Conservation (phyloP, 1,140 invertebrate species). For the Papilio machaon region DNA sequence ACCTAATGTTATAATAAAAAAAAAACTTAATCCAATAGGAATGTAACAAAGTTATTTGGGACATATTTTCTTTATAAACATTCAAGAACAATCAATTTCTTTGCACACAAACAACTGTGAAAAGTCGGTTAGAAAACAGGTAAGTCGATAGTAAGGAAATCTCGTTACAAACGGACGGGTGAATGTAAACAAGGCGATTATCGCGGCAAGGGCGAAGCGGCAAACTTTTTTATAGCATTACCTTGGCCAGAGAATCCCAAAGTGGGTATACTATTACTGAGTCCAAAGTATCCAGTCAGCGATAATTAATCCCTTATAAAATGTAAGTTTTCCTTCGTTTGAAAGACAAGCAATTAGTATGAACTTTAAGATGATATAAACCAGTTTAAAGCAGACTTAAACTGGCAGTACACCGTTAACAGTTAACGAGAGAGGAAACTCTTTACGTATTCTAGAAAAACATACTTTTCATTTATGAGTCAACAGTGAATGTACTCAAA, state of each 20-base stretch:
- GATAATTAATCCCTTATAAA: too few relatives aligned
- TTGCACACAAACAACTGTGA: background rate
- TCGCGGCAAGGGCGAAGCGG: conserved; percentile 16
- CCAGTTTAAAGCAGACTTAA: conserved; percentile 9
- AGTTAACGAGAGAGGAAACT: background rate
- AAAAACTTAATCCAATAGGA: too few relatives aligned
- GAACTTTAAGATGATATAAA: background rate
- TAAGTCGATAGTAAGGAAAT: conserved; percentile 32
- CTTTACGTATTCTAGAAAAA: background rate
- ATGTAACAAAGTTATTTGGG: too few relatives aligned
- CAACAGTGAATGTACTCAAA: too few relatives aligned
- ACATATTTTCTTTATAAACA: background rate
- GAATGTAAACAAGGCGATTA: conserved; percentile 36
- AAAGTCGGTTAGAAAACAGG: conserved; percentile 28
- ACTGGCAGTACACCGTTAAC: background rate
- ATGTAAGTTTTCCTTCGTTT: too few relatives aligned
- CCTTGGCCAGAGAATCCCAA: background rate
- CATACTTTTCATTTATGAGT: background rate
- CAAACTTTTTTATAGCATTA: conserved; percentile 19
- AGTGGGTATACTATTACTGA: background rate
- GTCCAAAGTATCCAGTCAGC: background rate
- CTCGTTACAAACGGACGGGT: background rate
- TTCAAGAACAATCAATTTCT: conserved; percentile 1
- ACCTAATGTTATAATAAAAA: too few relatives aligned
- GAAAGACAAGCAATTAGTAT: background rate